Evolutionary conservation across 2,888 invertebrate genomes (phyloP).

Genomic region (Cheilosia impressa): DNA sequence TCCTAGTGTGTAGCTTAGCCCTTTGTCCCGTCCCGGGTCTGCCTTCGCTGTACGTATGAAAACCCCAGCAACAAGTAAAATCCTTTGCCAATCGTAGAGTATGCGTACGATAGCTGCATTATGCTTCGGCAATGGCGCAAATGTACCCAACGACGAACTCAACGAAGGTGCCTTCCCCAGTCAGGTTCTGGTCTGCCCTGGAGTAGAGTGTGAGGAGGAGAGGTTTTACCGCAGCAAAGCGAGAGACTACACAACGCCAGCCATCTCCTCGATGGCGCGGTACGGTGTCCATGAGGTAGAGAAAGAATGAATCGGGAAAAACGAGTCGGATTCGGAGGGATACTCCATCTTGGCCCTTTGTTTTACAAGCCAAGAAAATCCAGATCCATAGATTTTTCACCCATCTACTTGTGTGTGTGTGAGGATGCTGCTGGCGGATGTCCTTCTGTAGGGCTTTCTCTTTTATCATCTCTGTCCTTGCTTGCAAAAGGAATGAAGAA

Average conservation of each 20-base stretch:
- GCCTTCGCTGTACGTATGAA: not conserved
- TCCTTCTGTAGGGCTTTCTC: conserved; percentile 54
- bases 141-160: conserved; percentile 65
- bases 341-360: not conserved
- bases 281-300: not conserved
- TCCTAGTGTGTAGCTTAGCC: conserved; percentile 27
- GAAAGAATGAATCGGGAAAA: conserved; percentile 5
- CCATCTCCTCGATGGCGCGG: not conserved
- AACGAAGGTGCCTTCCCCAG: conserved; percentile 47
- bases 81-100: conserved; percentile 64
- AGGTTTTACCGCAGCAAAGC: conserved; percentile 61
- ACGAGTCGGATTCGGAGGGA: conserved; percentile 23
- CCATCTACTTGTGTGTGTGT: not conserved
- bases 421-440: not conserved
- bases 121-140: conserved; percentile 74
- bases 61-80: conserved; percentile 71
- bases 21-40: conserved; percentile 41
- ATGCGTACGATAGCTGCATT: conserved; percentile 75
- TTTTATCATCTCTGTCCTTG: conserved; percentile 46
- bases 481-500: conserved; percentile 18
- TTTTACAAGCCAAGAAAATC: not conserved
- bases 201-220: not conserved
- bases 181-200: not conserved
- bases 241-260: conserved; percentile 18
- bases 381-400: not conserved